These are phyloP conservation scores for Polyommatus iphigenia DNA, from an alignment of 2,888 invertebrate species.

Conservation along the genomic window DNA sequence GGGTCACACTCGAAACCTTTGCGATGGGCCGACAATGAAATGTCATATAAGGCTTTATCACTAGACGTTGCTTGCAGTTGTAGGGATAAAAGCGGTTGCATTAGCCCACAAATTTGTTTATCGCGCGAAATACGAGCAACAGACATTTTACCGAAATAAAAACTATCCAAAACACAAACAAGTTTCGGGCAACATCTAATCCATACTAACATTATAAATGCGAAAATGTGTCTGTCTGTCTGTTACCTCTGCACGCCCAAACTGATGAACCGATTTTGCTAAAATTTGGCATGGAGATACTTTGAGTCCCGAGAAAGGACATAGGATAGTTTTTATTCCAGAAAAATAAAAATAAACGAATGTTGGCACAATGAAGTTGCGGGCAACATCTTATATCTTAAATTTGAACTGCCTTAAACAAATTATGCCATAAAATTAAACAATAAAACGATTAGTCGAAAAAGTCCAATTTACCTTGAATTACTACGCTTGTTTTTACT, in stretches of 20 bases:
- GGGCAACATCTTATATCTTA: background rate
- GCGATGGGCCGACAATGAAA: slow-evolving; percentile 38
- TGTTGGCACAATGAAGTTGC: background rate
- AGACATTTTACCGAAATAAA: background rate
- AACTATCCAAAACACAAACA: background rate
- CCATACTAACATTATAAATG: too few species aligned
- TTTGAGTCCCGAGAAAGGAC: too few species aligned
- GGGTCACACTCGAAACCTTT: slow-evolving; percentile 51
- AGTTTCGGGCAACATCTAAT: background rate
- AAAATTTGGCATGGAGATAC: too few species aligned
- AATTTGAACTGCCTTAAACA: background rate
- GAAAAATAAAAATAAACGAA: too few species aligned
- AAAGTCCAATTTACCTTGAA: slow-evolving; percentile 23
- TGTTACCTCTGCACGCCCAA: too few species aligned
- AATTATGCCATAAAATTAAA: background rate
- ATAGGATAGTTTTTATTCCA: too few species aligned
- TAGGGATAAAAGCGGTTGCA: background rate
- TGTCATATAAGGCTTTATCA: background rate
- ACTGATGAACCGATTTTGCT: too few species aligned
- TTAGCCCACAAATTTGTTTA: too few species aligned
- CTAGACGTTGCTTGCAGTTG: background rate
- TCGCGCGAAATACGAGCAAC: background rate
- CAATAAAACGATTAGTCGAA: background rate
- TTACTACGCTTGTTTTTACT: slow-evolving; percentile 21
- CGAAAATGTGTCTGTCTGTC: too few species aligned